Conservation (phyloP, 2,888 invertebrate species). For the Melieria picta region DNA sequence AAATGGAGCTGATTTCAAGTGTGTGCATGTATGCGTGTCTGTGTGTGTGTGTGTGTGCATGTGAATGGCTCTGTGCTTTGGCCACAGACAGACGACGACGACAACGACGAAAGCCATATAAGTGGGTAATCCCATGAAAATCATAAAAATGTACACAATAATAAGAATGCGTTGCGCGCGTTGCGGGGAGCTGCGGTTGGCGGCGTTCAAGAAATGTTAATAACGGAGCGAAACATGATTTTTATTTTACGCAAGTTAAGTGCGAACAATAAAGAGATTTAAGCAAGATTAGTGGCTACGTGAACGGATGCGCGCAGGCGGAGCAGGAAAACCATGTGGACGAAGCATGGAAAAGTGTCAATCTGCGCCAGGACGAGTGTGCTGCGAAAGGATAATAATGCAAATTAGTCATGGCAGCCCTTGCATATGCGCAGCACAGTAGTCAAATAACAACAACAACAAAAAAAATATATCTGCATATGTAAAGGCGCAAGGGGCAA, state of each 20-base stretch:
- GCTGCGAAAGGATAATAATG: conserved; percentile 49
- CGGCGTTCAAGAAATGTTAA: conserved; percentile 47
- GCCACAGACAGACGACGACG: no score
- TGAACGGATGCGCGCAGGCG: no score
- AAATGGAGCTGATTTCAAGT: conserved; percentile 53
- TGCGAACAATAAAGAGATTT: conserved; percentile 62
- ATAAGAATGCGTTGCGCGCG: neutral
- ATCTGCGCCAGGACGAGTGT: conserved; percentile 11
- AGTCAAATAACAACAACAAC: conserved; percentile 7
- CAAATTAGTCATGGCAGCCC: conserved; percentile 57
- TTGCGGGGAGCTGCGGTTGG: neutral
- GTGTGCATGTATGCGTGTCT: neutral
- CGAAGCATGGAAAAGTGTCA: conserved; percentile 11
- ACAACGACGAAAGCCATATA: neutral
- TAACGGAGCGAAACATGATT: conserved; percentile 57
- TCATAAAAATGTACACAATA: conserved; percentile 24
- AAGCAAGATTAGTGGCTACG: conserved; percentile 51
- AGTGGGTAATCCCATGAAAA: conserved; percentile 13
- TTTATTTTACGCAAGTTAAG: conserved; percentile 66
- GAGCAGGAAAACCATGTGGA: neutral
- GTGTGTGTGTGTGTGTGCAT: no score
- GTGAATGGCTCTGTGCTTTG: no score
- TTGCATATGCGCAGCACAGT: conserved; percentile 5
- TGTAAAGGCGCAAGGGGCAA: neutral
- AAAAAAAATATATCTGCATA: conserved; percentile 7